Conservation (phyloP, 2,113 vertebrate genomes). For the Albula glossodonta region DNA sequence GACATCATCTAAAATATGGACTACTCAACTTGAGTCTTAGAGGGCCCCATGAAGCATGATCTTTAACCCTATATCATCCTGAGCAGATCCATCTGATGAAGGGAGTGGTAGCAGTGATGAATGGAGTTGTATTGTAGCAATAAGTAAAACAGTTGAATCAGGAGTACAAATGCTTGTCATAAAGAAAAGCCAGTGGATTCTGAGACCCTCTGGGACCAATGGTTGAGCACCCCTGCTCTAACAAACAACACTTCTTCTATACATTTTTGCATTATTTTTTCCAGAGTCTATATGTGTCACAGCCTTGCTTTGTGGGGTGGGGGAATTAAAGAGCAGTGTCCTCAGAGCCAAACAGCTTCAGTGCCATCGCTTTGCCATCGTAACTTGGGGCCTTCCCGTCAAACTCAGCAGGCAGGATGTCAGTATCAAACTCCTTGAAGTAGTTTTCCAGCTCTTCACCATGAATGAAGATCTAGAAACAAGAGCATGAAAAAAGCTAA, state of each 20-base stretch:
- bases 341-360: slow-evolving; percentile 87
- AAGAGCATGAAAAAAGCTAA: slow-evolving; percentile 6
- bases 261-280: slow-evolving; percentile 12
- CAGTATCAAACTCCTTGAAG: slow-evolving; percentile 81
- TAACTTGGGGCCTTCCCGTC: slow-evolving; percentile 82
- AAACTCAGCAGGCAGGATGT: slow-evolving; percentile 87
- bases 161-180: too few relatives aligned
- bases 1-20: background rate
- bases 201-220: background rate
- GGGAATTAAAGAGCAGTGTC: slow-evolving; percentile 82
- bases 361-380: slow-evolving; percentile 75
- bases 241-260: background rate
- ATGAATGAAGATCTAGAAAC: slow-evolving; percentile 84
- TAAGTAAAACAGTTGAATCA: too few relatives aligned
- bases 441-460: slow-evolving; percentile 87
- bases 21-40: background rate
- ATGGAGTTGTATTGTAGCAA: too few relatives aligned
- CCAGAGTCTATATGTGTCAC: background rate
- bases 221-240: background rate
- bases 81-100: too few relatives aligned
- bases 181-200: too few relatives aligned
- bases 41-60: background rate
- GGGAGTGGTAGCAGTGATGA: too few relatives aligned
- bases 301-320: background rate
- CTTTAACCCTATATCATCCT: too few relatives aligned